These are phyloP conservation scores for Chymomyza caudatula DNA, from an alignment of 2,888 invertebrate species.

Conservation along the genomic window DNA sequence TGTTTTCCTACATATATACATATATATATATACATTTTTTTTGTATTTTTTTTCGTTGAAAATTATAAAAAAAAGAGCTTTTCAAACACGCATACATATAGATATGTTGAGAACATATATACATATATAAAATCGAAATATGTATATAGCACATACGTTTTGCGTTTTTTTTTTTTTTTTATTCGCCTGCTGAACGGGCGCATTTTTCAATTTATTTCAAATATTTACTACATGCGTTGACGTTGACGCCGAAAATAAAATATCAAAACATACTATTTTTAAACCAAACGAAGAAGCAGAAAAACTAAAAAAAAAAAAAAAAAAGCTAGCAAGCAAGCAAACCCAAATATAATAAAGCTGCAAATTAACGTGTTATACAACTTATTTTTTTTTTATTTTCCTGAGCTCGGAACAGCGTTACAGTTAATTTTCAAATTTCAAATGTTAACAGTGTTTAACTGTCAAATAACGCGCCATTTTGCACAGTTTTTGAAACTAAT, in stretches of 20 bases:
- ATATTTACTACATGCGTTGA: constrained; percentile 66
- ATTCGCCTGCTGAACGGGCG: constrained; percentile 8
- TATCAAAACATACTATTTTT: constrained; percentile 67
- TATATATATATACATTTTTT: constrained; percentile 17
- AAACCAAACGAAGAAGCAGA: constrained; percentile 43
- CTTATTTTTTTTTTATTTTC: constrained; percentile 34
- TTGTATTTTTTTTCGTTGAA: not conserved
- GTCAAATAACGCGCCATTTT: not conserved
- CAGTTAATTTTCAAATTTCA: constrained; percentile 1
- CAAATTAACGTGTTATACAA: constrained; percentile 72
- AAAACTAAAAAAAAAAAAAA: constrained; percentile 12
- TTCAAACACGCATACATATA: constrained; percentile 13
- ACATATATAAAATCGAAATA: constrained; percentile 26
- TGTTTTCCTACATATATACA: constrained; percentile 35
- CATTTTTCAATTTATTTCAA: constrained; percentile 61
- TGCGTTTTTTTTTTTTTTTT: constrained; percentile 8
- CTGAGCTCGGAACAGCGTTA: not conserved
- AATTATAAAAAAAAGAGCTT: not conserved
- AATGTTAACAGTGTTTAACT: not conserved
- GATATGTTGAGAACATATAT: constrained; percentile 19
- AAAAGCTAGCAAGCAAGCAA: constrained; percentile 33
- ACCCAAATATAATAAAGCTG: constrained; percentile 62
- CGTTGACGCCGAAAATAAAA: constrained; percentile 72
- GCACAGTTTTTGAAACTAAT: not conserved
- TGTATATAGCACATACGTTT: not conserved